Evolutionary conservation across 2,888 invertebrate genomes (phyloP), one percentile per base, ranked within the genome.

Genomic region (Coelinius sp.): DNA sequence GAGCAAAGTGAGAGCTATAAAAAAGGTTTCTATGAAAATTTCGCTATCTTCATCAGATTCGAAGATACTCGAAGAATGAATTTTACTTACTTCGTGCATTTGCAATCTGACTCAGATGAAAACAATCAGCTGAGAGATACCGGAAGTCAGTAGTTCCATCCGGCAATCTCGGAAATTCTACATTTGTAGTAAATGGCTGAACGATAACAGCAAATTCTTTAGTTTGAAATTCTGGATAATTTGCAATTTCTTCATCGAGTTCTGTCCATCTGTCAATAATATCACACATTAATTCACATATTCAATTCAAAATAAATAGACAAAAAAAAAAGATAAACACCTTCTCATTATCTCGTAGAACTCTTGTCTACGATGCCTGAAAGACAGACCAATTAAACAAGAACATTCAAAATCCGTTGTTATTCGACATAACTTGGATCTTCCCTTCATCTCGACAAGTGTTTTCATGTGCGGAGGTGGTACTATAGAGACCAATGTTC

Each of bases 81-180:
- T 2, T 17, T 12, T 59, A 79, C 85, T 87, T 85, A 91, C 92
- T 88, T 85, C 85, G 81, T 1, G 92, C 91, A 74, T 92, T 90
- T 14, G 89, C 88, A 77, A 90, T 91, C 81, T 92, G 92, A 76
- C 91, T 92, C 5, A 91, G 84, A 81, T 93, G 92, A 77, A 92
- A 92, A 81, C 92, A 92, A 81, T 93, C 93, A 41, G 85, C 83
- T 0, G 92, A 90, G 62, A 92, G 83, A 81, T 88, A 91, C 0
- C 89, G 84, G 44, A 88, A 86, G 83, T 92, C 92, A 0, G 88
- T 84, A 0, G 75, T 76, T 0, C 90, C 90, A 53, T 88, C 81
- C 1, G 82, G 75, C 0, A 72, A 82, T 17, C 72, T 81, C 0
- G 91, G 91, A 63, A 91, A 83, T 4, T 80, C 80, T 0, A 88